phyloP scores from a whole-genome alignment of 2,797 vertebrate species.

The Lepilemur septentrionalis region DNA sequence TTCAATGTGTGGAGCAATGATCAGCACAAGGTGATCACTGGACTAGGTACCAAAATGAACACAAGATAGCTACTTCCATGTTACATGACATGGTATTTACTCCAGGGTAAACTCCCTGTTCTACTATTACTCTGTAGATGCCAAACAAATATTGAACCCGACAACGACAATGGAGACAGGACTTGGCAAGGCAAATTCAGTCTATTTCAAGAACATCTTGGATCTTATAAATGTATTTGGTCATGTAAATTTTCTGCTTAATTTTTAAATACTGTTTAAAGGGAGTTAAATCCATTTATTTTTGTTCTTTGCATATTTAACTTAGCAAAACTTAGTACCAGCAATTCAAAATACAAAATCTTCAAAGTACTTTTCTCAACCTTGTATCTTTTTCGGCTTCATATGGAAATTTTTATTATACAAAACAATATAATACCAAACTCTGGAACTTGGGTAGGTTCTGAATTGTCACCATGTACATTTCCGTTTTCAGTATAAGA shows the following conservation, averaged over 20 bases:
- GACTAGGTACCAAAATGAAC: neutral
- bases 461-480: neutral
- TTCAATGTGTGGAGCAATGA: too few relatives aligned
- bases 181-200: neutral
- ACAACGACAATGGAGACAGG: neutral
- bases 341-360: neutral
- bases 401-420: neutral
- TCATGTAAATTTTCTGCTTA: slow-evolving; percentile 22
- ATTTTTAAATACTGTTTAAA: slow-evolving; percentile 21
- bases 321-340: slow-evolving; percentile 5
- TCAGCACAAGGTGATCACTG: neutral
- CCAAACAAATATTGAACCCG: neutral
- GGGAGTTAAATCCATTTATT: neutral
- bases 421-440: slow-evolving; percentile 14
- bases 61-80: neutral
- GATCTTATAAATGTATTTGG: slow-evolving; percentile 21
- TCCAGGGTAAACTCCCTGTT: neutral
- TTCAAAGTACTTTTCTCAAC: neutral
- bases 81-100: neutral
- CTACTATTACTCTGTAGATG: neutral
- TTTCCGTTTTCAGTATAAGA: neutral
- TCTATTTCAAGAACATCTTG: slow-evolving; percentile 26
- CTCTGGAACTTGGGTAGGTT: neutral
- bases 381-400: neutral
- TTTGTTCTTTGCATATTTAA: neutral